phyloP scores from a whole-genome alignment of 2,797 vertebrate species.

The Sebastiscus tertius region DNA sequence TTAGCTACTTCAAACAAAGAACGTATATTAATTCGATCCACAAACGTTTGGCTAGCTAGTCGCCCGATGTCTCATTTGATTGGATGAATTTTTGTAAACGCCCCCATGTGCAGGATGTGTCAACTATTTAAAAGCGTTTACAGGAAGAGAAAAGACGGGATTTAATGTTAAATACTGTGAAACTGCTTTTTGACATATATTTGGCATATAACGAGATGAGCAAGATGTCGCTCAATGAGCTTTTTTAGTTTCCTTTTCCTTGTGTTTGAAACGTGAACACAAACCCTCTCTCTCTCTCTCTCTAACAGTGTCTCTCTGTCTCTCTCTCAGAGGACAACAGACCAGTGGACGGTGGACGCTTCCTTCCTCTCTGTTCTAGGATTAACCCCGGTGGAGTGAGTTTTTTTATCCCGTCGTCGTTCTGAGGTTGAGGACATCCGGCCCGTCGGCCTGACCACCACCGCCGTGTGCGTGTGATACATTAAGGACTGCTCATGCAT shows the following conservation, averaged over 20 bases:
- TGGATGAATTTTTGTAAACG: no score
- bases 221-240: no score
- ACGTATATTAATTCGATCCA: no score
- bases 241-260: background rate
- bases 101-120: no score
- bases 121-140: no score
- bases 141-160: no score
- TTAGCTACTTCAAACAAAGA: no score
- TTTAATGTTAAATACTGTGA: no score
- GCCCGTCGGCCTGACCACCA: slow-evolving; percentile 38
- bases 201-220: no score
- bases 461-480: slow-evolving; percentile 44
- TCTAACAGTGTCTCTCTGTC: background rate
- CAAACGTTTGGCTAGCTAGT: no score
- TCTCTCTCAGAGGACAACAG: slow-evolving; percentile 38
- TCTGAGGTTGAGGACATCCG: slow-evolving; percentile 42
- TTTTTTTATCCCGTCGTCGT: background rate
- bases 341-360: slow-evolving; percentile 17
- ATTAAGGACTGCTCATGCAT: slow-evolving; percentile 87
- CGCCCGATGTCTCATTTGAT: no score
- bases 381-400: slow-evolving; percentile 12
- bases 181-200: no score
- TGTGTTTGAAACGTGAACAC: background rate
- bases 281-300: background rate
- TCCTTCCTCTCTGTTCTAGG: slow-evolving; percentile 10